These are phyloP conservation scores for Harpegnathos saltator DNA, from an alignment of 1,140 invertebrate species.

Conservation along the genomic window DNA sequence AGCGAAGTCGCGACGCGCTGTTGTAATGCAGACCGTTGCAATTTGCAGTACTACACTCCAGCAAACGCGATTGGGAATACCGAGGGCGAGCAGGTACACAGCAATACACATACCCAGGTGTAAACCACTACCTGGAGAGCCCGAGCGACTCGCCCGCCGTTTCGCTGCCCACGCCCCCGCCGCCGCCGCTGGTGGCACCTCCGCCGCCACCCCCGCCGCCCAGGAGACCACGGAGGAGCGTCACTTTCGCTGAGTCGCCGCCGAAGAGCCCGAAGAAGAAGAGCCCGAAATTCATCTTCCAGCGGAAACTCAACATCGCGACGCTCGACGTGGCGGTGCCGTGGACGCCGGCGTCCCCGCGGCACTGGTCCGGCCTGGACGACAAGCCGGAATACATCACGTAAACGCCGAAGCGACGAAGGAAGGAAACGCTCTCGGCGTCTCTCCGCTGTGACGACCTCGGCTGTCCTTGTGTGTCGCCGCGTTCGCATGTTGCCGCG, in stretches of 20 bases:
- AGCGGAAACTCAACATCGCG: slow-evolving; percentile 68
- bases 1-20: not conserved
- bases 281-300: slow-evolving; percentile 62
- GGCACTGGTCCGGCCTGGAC: slow-evolving; percentile 78
- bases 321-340: slow-evolving; percentile 82
- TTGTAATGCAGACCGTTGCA: slow-evolving; percentile 51
- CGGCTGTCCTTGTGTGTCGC: not conserved
- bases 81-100: slow-evolving; percentile 91
- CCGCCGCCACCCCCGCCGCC: slow-evolving; percentile 82
- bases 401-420: slow-evolving; percentile 49
- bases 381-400: slow-evolving; percentile 83
- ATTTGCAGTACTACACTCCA: slow-evolving; percentile 92
- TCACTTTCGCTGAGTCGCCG: slow-evolving; percentile 83
- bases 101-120: slow-evolving; percentile 92
- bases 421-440: not conserved
- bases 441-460: not conserved
- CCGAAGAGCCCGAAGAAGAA: slow-evolving; percentile 78
- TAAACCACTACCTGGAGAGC: slow-evolving; percentile 81
- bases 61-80: slow-evolving; percentile 90
- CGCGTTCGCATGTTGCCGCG: not conserved
- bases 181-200: slow-evolving; percentile 77
- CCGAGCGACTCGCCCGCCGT: slow-evolving; percentile 74
- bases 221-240: slow-evolving; percentile 80
- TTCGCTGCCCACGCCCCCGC: slow-evolving; percentile 80
- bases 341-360: slow-evolving; percentile 83